A percentile compares a stretch with the other conserved stretches of the same genome.
Evolutionary conservation across 2,888 invertebrate genomes (phyloP).

Genomic region (Arctia plantaginis): DNA sequence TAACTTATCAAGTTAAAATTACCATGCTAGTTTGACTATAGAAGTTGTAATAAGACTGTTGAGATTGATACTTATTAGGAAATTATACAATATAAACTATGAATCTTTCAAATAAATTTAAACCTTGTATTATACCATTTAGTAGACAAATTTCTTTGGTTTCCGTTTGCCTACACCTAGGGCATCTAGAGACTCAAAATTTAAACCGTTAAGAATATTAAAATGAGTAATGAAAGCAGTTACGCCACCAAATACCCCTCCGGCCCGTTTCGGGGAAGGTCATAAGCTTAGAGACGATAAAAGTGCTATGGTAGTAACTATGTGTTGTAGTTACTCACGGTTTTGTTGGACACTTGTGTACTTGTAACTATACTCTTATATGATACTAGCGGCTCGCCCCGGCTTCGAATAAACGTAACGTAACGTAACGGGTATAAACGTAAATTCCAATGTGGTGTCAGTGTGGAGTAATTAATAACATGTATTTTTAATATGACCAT

Average conservation of each 20-base stretch:
- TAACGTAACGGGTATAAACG: too few relatives aligned
- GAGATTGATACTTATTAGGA: neutral
- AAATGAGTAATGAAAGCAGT: neutral
- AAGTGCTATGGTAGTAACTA: neutral
- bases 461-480: too few relatives aligned
- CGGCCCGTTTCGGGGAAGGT: neutral
- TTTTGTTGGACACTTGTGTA: neutral
- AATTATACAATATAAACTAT: neutral
- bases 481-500: too few relatives aligned
- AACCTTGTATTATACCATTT: neutral
- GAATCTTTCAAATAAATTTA: neutral
- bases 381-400: too few relatives aligned
- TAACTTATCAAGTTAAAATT: too few relatives aligned
- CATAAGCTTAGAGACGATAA: neutral
- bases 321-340: neutral
- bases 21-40: too few relatives aligned
- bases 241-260: neutral
- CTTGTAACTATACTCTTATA: neutral
- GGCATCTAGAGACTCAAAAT: neutral
- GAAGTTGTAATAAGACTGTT: neutral
- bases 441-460: too few relatives aligned
- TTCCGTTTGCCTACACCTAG: neutral
- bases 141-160: neutral
- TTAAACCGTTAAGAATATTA: neutral
- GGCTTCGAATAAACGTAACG: too few relatives aligned